Conservation (phyloP, 2,888 invertebrate species). For the Gortyna flavago region DNA sequence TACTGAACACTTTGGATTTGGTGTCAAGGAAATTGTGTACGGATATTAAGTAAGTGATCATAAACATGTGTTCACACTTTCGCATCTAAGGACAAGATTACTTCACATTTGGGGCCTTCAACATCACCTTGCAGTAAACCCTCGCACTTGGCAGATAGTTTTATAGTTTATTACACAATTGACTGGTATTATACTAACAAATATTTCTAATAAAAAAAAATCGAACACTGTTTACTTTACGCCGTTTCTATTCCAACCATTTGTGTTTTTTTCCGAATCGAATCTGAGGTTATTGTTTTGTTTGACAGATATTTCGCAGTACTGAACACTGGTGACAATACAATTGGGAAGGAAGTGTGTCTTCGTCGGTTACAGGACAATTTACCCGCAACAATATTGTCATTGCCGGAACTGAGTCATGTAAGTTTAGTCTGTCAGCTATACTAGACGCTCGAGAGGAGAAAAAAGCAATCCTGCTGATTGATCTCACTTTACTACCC, state of each 20-base stretch:
- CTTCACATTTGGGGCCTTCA: not conserved
- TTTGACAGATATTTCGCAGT: conserved; percentile 49
- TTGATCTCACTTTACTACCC: not conserved
- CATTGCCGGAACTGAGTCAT: conserved; percentile 42
- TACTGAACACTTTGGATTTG: conserved; percentile 34
- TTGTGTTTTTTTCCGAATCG: not conserved
- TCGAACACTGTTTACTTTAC: not conserved
- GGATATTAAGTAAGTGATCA: conserved; percentile 40
- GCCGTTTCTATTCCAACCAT: not conserved
- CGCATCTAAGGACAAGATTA: not conserved
- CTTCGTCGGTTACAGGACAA: conserved; percentile 17
- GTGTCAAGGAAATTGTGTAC: conserved; percentile 41
- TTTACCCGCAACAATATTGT: conserved; percentile 46
- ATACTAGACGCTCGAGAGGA: not conserved
- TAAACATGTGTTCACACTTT: not conserved
- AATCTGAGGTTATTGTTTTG: not conserved
- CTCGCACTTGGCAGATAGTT: not conserved
- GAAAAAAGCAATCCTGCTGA: not conserved
- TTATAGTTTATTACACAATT: not conserved
- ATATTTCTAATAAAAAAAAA: not conserved
- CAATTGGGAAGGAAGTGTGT: conserved; percentile 42
- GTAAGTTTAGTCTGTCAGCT: conserved; percentile 22
- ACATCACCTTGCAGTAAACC: not conserved
- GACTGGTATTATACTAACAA: not conserved
- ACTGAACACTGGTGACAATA: conserved; percentile 27